Conservation (phyloP, 2,888 invertebrate species). For the Cerceris rybyensis region DNA sequence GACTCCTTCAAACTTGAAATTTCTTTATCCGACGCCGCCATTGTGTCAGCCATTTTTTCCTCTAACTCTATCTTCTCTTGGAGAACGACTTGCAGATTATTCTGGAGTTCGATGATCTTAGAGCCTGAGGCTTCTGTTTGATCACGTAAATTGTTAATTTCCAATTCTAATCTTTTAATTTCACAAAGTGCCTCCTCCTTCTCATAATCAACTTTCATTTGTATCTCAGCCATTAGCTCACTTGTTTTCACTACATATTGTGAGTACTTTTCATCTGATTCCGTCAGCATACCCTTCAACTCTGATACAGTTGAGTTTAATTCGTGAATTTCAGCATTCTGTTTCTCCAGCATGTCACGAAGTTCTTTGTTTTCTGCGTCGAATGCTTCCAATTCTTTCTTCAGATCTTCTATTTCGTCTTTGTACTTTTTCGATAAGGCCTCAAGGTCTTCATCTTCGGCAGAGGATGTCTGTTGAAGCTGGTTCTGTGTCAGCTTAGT, state of each 20-base stretch:
- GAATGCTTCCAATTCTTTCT: constrained; percentile 84
- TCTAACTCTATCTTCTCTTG: constrained; percentile 75
- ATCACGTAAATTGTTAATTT: constrained; percentile 49
- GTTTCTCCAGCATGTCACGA: constrained; percentile 84
- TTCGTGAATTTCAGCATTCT: constrained; percentile 78
- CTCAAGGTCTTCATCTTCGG: constrained; percentile 32
- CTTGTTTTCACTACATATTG: constrained; percentile 72
- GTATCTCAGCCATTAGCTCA: constrained; percentile 68
- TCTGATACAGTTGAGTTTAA: constrained; percentile 63
- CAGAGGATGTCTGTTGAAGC: constrained; percentile 22
- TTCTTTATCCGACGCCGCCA: constrained; percentile 79
- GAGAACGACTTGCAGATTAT: constrained; percentile 40
- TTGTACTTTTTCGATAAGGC: constrained; percentile 61
- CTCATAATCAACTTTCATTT: constrained; percentile 65
- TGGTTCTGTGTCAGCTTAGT: neutral
- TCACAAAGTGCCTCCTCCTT: constrained; percentile 67
- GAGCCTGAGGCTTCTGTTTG: constrained; percentile 47
- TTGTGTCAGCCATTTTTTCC: constrained; percentile 79
- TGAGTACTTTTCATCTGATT: constrained; percentile 69
- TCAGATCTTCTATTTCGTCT: constrained; percentile 82
- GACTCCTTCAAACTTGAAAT: constrained; percentile 56
- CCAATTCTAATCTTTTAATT: constrained; percentile 58
- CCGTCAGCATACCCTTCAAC: constrained; percentile 58
- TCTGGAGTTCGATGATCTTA: constrained; percentile 44
- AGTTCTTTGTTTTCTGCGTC: constrained; percentile 86